Evolutionary conservation across 2,888 invertebrate species (phyloP).

Genomic region (Nebria salina): DNA sequence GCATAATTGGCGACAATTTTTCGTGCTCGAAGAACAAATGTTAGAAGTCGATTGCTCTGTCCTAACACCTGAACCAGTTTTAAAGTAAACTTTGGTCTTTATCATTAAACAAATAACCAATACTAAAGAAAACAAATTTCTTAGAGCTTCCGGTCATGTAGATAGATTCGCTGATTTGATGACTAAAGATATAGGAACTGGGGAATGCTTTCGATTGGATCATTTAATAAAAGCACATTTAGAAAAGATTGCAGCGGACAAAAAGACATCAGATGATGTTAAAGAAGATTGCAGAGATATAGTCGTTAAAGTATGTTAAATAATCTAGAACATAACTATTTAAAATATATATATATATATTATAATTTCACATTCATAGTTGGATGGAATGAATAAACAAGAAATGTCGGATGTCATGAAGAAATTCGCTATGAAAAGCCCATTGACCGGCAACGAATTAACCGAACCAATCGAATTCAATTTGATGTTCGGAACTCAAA

Average conservation of each 20-base stretch:
- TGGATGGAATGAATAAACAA: constrained; percentile 91
- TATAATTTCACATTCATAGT: constrained; percentile 56
- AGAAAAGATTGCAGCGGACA: constrained; percentile 86
- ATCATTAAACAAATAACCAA: neutral
- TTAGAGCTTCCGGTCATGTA: constrained; percentile 95
- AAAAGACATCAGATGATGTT: constrained; percentile 77
- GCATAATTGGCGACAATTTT: constrained; percentile 93
- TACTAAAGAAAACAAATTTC: constrained; percentile 49
- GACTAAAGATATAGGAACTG: constrained; percentile 96
- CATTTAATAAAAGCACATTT: constrained; percentile 96
- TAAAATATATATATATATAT: neutral
- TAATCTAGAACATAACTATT: neutral
- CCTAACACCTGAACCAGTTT: constrained; percentile 94
- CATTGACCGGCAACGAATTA: constrained; percentile 92
- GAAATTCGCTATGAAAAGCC: constrained; percentile 93
- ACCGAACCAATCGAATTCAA: constrained; percentile 98
- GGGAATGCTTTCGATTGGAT: constrained; percentile 97
- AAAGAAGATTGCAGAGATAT: constrained; percentile 82
- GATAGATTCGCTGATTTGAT: constrained; percentile 99
- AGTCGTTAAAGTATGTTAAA: constrained; percentile 70
- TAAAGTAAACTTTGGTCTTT: constrained; percentile 71
- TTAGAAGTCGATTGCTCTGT: constrained; percentile 98
- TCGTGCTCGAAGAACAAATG: constrained; percentile 98
- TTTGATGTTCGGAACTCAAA: constrained; percentile 98
- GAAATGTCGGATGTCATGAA: constrained; percentile 88